Conservation (phyloP, 2,888 invertebrate species). For the Hyposoter didymator region DNA sequence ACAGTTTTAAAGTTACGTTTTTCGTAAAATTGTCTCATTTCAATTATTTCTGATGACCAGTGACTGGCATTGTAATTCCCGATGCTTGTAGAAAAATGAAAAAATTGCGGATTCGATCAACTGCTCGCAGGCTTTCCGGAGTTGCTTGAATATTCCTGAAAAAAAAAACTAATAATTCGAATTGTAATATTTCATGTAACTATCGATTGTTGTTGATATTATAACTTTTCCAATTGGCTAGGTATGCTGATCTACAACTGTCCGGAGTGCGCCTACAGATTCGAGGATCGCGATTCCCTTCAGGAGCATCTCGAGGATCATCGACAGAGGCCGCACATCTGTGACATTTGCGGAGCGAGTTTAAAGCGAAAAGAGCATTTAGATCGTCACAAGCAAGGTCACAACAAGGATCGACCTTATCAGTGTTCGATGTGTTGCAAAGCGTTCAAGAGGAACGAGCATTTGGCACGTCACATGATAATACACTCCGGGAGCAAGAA, state of each 20-base stretch:
- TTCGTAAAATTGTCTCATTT: not conserved
- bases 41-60: not conserved
- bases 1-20: not conserved
- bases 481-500: constrained; percentile 94
- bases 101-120: not conserved
- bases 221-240: constrained; percentile 59
- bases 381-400: constrained; percentile 91
- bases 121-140: not conserved
- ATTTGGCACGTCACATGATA: constrained; percentile 92
- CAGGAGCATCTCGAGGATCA: constrained; percentile 91
- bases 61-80: not conserved
- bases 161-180: not conserved
- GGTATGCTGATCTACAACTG: constrained; percentile 81
- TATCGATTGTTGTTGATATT: not conserved
- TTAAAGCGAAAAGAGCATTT: constrained; percentile 92
- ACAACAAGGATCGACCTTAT: constrained; percentile 92
- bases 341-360: constrained; percentile 91
- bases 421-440: constrained; percentile 92
- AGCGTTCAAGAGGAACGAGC: constrained; percentile 93
- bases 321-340: constrained; percentile 91
- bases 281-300: constrained; percentile 80
- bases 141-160: not conserved
- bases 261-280: constrained; percentile 81
- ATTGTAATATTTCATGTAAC: not conserved
- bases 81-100: not conserved